These are phyloP conservation scores for Cephus sareptanus DNA, from an alignment of 2,888 invertebrate genomes.

Conservation along the genomic window DNA sequence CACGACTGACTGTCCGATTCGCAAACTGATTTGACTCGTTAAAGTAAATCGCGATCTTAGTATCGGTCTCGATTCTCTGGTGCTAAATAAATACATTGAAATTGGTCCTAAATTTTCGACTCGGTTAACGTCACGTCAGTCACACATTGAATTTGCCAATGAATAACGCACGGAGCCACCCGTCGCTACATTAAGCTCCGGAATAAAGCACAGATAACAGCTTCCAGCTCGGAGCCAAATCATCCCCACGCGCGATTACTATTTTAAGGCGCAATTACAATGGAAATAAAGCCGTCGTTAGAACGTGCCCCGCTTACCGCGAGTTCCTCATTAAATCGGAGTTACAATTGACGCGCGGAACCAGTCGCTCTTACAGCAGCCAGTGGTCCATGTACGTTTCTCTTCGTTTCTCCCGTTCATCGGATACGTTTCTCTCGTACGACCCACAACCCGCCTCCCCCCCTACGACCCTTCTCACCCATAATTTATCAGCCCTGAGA, in stretches of 20 bases:
- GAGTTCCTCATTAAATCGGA: background rate
- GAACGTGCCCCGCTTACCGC: background rate
- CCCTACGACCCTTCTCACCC: background rate
- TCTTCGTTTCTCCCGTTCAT: background rate
- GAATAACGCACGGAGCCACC: background rate
- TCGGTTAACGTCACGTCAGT: background rate
- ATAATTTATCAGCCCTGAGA: background rate
- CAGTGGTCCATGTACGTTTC: background rate
- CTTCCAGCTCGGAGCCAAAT: background rate
- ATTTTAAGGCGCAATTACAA: background rate
- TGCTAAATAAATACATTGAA: too few species aligned
- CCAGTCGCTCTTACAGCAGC: background rate
- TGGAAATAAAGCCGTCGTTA: background rate
- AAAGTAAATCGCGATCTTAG: too few species aligned
- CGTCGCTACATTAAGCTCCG: background rate
- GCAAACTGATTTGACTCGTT: too few species aligned
- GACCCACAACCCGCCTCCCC: too few species aligned
- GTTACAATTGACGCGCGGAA: background rate
- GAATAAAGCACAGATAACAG: background rate
- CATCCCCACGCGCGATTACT: background rate
- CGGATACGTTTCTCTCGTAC: too few species aligned
- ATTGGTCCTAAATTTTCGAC: too few species aligned
- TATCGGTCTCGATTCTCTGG: too few species aligned
- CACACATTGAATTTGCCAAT: background rate
- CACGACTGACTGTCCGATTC: too few species aligned